Percentiles rank a stretch among this genome's conserved stretches.
Conservation (phyloP, 2,113 vertebrate genomes). For the Actinemys pallida region DNA sequence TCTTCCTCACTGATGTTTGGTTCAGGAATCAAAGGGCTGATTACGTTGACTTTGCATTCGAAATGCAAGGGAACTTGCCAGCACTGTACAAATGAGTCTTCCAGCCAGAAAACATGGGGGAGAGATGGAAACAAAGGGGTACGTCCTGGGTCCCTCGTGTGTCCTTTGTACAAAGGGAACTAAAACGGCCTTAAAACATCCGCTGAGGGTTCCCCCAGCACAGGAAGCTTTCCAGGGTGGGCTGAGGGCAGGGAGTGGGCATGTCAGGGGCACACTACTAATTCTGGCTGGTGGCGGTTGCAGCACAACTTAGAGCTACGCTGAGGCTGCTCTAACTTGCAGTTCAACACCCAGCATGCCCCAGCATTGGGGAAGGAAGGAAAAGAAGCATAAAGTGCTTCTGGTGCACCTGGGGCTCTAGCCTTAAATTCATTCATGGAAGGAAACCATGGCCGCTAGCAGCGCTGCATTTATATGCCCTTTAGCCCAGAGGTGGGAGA, state of each 20-base stretch:
- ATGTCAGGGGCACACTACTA: background rate
- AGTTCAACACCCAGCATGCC: background rate
- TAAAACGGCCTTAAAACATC: too few relatives aligned
- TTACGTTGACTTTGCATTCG: too few relatives aligned
- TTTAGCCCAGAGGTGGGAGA: background rate
- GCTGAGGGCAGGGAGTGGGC: background rate
- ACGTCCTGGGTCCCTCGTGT: too few relatives aligned
- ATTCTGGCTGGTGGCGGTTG: background rate
- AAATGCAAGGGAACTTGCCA: background rate
- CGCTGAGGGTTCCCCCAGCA: too few relatives aligned
- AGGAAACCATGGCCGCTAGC: too few relatives aligned
- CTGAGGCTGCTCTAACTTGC: background rate
- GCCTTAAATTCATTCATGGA: background rate
- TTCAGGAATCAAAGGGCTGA: background rate
- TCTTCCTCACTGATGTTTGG: background rate
- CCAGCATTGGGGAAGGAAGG: background rate
- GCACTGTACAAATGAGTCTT: background rate
- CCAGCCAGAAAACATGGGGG: too few relatives aligned
- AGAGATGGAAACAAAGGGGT: background rate
- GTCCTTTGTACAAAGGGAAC: too few relatives aligned
- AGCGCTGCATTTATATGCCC: too few relatives aligned
- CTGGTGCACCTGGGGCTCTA: background rate
- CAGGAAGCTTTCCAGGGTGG: too few relatives aligned
- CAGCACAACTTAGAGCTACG: background rate
- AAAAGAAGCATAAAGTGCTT: background rate